A percentile compares a stretch with the other conserved stretches of the same genome.
phyloP scores from a whole-genome alignment of 2,113 vertebrate species.

The Aspiorhynchus laticeps region DNA sequence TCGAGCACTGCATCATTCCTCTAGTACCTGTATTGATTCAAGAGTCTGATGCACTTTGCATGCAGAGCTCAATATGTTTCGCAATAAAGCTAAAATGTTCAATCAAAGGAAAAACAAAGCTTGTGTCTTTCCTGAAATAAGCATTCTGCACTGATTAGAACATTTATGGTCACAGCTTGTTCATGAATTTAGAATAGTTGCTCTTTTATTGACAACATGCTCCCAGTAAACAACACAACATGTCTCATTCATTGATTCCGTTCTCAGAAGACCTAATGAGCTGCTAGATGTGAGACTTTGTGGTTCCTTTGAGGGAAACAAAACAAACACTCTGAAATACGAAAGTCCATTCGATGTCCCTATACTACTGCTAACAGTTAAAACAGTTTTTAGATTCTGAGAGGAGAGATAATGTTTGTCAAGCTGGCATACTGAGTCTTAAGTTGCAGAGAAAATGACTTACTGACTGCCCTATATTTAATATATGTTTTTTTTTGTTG shows the following conservation, averaged over 20 bases:
- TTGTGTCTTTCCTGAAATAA: background rate
- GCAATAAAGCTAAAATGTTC: background rate
- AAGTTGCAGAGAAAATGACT: background rate
- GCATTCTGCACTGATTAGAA: background rate
- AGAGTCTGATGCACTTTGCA: background rate
- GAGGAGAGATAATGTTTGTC: background rate
- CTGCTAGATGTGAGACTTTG: constrained; percentile 39
- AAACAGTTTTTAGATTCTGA: background rate
- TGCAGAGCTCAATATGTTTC: background rate
- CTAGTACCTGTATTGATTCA: background rate
- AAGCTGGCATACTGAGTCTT: background rate
- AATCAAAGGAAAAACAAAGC: background rate
- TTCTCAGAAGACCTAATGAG: constrained; percentile 25
- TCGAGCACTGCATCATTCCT: background rate
- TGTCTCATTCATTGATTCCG: constrained; percentile 3
- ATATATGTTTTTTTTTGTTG: background rate
- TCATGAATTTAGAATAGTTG: constrained; percentile 4
- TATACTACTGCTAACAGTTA: background rate
- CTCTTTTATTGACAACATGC: background rate
- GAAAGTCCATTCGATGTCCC: background rate
- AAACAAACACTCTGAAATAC: constrained; percentile 2
- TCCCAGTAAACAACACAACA: constrained; percentile 34
- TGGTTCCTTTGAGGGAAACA: constrained; percentile 36
- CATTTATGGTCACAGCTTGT: constrained; percentile 19
- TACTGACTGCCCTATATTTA: background rate